These are phyloP conservation scores for Clarias gariepinus DNA, from an alignment of 2,113 vertebrate species.

Conservation along the genomic window DNA sequence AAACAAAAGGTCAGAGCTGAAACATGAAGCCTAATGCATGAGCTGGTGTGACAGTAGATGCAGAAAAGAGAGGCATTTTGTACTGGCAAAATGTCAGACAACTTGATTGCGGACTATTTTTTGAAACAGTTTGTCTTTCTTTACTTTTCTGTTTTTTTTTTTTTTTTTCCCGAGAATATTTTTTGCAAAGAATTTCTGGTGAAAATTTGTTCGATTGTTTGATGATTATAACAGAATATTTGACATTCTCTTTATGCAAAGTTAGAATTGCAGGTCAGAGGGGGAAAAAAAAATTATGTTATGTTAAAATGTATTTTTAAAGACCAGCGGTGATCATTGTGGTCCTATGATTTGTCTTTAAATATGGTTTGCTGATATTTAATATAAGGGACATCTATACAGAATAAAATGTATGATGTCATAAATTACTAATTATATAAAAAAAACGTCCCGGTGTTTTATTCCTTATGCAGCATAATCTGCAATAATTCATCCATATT, in stretches of 20 bases:
- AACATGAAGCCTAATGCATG: conserved; percentile 44
- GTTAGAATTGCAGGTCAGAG: neutral
- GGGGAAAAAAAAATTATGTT: neutral
- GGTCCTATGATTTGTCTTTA: neutral
- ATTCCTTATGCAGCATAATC: too few relatives aligned
- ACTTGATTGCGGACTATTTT: conserved; percentile 44
- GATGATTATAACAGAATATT: neutral
- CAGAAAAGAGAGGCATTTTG: conserved; percentile 49
- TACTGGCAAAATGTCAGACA: conserved; percentile 52
- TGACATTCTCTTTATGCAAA: neutral
- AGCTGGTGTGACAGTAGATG: conserved; percentile 42
- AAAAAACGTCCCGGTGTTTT: too few relatives aligned
- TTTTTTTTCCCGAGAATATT: too few relatives aligned
- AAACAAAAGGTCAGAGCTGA: conserved; percentile 53
- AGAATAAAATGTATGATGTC: neutral
- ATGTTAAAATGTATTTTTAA: neutral
- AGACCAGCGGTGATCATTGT: neutral
- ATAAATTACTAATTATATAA: neutral
- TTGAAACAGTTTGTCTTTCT: neutral
- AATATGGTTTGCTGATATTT: neutral
- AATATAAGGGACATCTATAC: neutral
- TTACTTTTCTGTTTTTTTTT: neutral
- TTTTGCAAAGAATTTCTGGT: neutral
- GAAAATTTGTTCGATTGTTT: neutral
- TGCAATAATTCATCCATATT: neutral